phyloP scores from a whole-genome alignment of 2,797 vertebrate genomes.

The Pseudomugil gertrudae region DNA sequence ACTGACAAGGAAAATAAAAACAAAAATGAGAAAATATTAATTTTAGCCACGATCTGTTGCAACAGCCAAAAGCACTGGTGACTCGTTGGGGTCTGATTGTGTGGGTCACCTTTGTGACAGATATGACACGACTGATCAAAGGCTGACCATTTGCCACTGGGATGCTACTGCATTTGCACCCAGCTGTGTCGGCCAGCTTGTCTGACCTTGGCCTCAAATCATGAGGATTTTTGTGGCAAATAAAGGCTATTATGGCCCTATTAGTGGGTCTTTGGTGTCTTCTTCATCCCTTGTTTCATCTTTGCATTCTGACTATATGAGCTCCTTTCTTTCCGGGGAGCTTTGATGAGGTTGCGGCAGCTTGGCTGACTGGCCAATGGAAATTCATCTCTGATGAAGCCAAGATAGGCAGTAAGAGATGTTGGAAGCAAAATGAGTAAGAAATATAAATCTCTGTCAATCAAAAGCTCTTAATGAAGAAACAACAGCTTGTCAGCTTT shows the following conservation, averaged over 20 bases:
- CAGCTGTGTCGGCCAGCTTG: constrained; percentile 65
- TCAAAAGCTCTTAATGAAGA: constrained; percentile 43
- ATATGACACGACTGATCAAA: constrained; percentile 79
- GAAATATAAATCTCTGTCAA: constrained; percentile 42
- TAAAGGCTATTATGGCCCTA: constrained; percentile 68
- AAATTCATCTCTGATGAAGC: constrained; percentile 25
- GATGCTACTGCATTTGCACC: constrained; percentile 65
- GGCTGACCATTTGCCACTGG: constrained; percentile 68
- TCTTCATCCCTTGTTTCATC: constrained; percentile 68
- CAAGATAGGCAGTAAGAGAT: constrained; percentile 22
- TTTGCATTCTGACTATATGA: constrained; percentile 52
- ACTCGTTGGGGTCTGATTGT: constrained; percentile 46
- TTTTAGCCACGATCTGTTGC: constrained; percentile 29
- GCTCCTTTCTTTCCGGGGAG: constrained; percentile 27
- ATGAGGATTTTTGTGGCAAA: constrained; percentile 64
- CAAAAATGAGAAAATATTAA: constrained; percentile 20
- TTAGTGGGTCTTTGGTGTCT: constrained; percentile 58
- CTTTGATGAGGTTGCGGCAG: constrained; percentile 32
- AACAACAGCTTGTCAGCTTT: constrained; percentile 34
- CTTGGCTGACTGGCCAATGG: constrained; percentile 26
- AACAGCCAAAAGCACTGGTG: constrained; percentile 36
- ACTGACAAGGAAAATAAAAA: constrained; percentile 38
- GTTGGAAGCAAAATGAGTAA: constrained; percentile 11
- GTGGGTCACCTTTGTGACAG: constrained; percentile 77
- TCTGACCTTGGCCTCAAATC: constrained; percentile 74